Evolutionary conservation across 2,113 vertebrate genomes (phyloP).

Genomic region (Suncus etruscus): DNA sequence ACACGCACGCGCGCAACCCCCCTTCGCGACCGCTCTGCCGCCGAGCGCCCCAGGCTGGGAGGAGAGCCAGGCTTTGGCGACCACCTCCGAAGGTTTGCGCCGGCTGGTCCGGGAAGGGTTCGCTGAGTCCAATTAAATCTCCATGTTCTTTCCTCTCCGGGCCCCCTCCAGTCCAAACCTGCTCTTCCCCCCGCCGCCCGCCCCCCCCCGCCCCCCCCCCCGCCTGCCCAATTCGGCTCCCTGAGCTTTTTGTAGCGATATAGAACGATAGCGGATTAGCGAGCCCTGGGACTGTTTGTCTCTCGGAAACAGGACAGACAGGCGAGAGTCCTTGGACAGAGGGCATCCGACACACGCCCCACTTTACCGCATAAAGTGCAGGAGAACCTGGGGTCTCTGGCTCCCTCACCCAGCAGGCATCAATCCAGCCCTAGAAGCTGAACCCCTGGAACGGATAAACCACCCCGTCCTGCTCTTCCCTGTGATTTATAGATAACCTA

Average conservation of each 20-base stretch:
- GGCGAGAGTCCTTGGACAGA: background rate
- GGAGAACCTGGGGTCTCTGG: background rate
- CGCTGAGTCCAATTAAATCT: slow-evolving; percentile 58
- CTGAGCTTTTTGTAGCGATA: too few species aligned
- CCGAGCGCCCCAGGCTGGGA: background rate
- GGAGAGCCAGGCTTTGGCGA: slow-evolving; percentile 15
- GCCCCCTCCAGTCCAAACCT: background rate
- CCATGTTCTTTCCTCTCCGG: slow-evolving; percentile 49
- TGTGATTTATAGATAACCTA: background rate
- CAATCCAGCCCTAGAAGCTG: background rate
- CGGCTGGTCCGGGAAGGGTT: slow-evolving; percentile 46
- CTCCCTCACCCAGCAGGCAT: background rate
- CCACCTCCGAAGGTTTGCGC: slow-evolving; percentile 26
- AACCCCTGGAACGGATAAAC: background rate
- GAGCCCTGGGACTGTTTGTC: background rate
- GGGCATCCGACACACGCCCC: background rate
- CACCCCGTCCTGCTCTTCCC: background rate
- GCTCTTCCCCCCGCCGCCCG: background rate
- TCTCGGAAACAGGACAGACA: background rate
- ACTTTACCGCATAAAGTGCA: slow-evolving; percentile 50
- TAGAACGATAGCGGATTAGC: background rate
- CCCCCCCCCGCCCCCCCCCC: too few species aligned
- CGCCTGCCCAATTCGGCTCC: too few species aligned
- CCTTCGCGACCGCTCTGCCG: background rate
- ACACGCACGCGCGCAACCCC: background rate